These are phyloP conservation scores for Rhaphigaster nebulosa DNA, from an alignment of 2,888 invertebrate species.

Conservation along the genomic window DNA sequence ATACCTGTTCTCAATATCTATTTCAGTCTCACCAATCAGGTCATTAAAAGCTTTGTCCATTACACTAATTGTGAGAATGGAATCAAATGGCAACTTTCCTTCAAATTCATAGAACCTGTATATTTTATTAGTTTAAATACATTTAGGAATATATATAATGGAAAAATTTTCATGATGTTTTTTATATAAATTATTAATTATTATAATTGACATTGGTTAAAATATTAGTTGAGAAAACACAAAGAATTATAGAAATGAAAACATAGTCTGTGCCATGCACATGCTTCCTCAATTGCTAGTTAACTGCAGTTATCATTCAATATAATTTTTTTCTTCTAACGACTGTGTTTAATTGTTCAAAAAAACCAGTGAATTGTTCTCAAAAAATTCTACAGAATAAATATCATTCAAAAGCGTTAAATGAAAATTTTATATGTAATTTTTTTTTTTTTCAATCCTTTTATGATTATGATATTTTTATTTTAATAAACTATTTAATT, in stretches of 20 bases:
- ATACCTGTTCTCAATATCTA: constrained; percentile 90
- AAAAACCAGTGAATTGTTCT: not conserved
- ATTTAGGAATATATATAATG: not conserved
- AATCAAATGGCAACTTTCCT: constrained; percentile 81
- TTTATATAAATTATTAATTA: not conserved
- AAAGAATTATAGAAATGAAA: not conserved
- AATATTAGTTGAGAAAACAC: not conserved
- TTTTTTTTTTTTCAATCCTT: no score
- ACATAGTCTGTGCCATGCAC: not conserved
- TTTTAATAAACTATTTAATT: no score
- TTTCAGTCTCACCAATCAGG: constrained; percentile 85
- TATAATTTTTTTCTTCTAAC: no score
- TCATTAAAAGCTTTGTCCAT: constrained; percentile 84
- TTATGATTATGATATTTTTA: no score
- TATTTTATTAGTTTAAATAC: not conserved
- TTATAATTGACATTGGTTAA: not conserved
- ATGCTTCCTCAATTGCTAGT: no score
- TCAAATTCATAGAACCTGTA: constrained; percentile 82
- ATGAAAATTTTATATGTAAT: no score
- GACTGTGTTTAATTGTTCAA: no score
- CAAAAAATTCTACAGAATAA: no score
- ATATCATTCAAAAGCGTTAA: no score
- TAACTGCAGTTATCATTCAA: no score
- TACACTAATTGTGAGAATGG: constrained; percentile 79
- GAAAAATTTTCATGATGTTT: not conserved